Evolutionary conservation across 2,113 vertebrate species (phyloP).

Genomic region (Lycaon pictus): DNA sequence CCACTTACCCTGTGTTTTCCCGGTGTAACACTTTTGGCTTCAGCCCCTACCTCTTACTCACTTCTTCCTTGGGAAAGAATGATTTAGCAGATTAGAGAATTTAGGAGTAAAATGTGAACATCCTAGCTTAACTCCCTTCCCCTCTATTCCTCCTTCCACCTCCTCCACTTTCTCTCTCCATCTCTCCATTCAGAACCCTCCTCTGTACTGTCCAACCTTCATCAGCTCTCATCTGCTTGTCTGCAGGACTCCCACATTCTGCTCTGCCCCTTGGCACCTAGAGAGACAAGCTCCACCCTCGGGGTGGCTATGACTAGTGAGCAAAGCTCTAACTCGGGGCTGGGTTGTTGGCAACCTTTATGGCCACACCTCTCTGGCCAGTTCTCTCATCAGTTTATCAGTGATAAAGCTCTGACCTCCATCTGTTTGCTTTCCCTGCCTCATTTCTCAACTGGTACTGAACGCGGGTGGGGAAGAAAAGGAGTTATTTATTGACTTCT

Average conservation of each 20-base stretch:
- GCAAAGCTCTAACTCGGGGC: not conserved
- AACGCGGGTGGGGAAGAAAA: not conserved
- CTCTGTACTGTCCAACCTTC: not conserved
- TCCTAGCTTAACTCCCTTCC: not conserved
- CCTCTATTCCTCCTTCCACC: not conserved
- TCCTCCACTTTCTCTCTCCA: not conserved
- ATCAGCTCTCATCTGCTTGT: not conserved
- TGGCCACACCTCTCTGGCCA: not conserved
- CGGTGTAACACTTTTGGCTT: not conserved
- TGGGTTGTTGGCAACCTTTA: not conserved
- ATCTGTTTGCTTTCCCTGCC: not conserved
- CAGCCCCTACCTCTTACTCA: not conserved
- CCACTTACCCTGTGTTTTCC: not conserved
- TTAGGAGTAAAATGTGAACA: not conserved
- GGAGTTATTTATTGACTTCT: slow-evolving; percentile 52
- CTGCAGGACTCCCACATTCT: not conserved
- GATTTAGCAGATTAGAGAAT: not conserved
- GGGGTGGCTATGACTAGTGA: not conserved
- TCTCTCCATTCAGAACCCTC: not conserved
- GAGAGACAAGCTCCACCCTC: not conserved
- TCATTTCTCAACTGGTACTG: slow-evolving; percentile 52
- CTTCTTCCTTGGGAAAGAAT: not conserved
- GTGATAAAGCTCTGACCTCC: not conserved
- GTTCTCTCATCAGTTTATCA: not conserved
- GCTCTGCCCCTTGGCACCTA: not conserved